Evolutionary conservation across 2,113 vertebrate genomes (phyloP).

Genomic region (Mobula hypostoma): DNA sequence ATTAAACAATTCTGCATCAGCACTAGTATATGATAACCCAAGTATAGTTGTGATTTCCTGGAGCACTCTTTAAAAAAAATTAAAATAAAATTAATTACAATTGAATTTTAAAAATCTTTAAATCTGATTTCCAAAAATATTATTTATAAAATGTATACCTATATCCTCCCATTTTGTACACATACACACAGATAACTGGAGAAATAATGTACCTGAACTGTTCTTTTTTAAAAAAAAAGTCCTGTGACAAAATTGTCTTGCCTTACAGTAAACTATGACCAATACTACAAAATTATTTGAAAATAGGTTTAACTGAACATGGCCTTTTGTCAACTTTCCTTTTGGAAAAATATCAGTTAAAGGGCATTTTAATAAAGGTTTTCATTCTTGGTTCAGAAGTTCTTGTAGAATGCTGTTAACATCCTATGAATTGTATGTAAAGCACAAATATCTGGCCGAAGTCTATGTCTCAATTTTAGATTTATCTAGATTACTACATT

Average conservation of each 20-base stretch:
- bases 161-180: neutral
- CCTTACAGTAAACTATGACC: neutral
- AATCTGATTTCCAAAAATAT: neutral
- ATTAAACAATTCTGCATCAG: conserved; percentile 19
- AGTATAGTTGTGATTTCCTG: neutral
- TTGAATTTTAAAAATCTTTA: neutral
- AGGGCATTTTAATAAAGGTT: neutral
- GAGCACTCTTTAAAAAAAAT: neutral
- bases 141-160: neutral
- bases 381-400: neutral
- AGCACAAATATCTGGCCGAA: neutral
- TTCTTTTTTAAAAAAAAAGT: neutral
- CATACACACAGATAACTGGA: neutral
- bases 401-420: neutral
- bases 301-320: neutral
- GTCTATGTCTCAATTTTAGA: neutral
- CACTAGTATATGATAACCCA: neutral
- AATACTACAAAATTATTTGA: neutral
- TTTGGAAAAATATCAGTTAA: neutral
- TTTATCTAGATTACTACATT: neutral
- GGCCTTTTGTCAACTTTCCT: neutral
- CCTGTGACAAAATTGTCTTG: neutral
- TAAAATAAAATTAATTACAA: neutral
- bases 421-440: conserved; percentile 11
- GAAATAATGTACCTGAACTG: neutral